Conservation (phyloP, 2,888 invertebrate species). For the Petrolisthes manimaculis region DNA sequence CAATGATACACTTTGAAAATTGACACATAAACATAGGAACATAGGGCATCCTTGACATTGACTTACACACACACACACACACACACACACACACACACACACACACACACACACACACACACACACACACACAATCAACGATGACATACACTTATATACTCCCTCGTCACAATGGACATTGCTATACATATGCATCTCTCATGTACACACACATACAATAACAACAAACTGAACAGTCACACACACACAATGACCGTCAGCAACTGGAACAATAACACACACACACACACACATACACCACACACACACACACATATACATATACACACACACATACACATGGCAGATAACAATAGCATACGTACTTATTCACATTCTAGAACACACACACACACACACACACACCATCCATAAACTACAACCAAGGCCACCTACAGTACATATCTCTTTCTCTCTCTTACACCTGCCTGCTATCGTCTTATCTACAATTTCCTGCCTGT, state of each 20-base stretch:
- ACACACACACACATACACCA: neutral
- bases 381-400: conserved; percentile 36
- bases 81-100: conserved; percentile 38
- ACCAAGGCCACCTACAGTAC: neutral
- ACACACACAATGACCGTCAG: conserved; percentile 25
- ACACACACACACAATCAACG: conserved; percentile 29
- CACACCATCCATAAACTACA: neutral
- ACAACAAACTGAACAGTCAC: conserved; percentile 7
- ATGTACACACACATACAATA: conserved; percentile 8
- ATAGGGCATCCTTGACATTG: neutral
- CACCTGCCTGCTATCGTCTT: conserved; percentile 19
- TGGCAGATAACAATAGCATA: too few species aligned
- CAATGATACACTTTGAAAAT: neutral
- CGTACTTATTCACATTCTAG: conserved; percentile 16
- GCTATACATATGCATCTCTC: neutral
- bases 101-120: conserved; percentile 28
- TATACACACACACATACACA: conserved; percentile 37
- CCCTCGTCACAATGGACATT: neutral
- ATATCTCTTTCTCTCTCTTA: too few species aligned
- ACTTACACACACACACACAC: neutral
- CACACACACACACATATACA: conserved; percentile 21
- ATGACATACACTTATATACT: neutral
- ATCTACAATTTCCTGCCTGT: conserved; percentile 23
- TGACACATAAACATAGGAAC: too few species aligned
- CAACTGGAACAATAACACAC: neutral